Evolutionary conservation across 2,888 invertebrate genomes (phyloP), one percentile per base, ranked within the genome.

Genomic region (Dynastes tityus): DNA sequence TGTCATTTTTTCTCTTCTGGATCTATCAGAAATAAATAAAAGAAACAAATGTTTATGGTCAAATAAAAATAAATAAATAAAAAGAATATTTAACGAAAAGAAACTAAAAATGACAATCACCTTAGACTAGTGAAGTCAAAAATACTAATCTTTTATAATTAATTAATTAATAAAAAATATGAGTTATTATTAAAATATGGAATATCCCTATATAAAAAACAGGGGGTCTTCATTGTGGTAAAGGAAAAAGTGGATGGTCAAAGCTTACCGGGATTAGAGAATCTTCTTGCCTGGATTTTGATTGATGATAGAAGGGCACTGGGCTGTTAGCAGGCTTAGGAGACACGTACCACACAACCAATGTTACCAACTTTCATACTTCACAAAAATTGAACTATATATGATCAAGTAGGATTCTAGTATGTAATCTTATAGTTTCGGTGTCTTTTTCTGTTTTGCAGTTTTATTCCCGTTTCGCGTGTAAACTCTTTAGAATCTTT

Each of bases 241-340:
- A 64, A 73, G 79, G 77, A 77, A 73, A 77, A 80, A 85, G 83
- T 86, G 87, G 87, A 87, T 84, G 87, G 87, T 86, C 81, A 86
- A 81, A 88, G 86, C 88, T 88, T 88, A 88, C 88, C 88, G 83
- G 88, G 88, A 84, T 81, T 82, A 83, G 83, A 82, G 55, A 49
- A 49, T 86, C 86, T 86, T 86, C 86, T 86, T 85, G 86, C 85
- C 86, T 86, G 86, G 86, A 86, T 83, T 55, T 82, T 85, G 84
- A 65, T 77, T 71, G 78, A 71, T 77, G 71, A 71, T 64, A 83
- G 83, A 55, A 86, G 85, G 87, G 87, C 87, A 85, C 87, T 87
- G 85, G 87, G 86, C 86, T 87, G 87, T 88, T 88, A 87, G 87
- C 87, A 86, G 87, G 87, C 85, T 85, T 83, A 82, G 84, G 84